Evolutionary conservation across 2,888 invertebrate genomes (phyloP), one percentile per base, ranked within the genome.

Genomic region (Erebia epiphron): DNA sequence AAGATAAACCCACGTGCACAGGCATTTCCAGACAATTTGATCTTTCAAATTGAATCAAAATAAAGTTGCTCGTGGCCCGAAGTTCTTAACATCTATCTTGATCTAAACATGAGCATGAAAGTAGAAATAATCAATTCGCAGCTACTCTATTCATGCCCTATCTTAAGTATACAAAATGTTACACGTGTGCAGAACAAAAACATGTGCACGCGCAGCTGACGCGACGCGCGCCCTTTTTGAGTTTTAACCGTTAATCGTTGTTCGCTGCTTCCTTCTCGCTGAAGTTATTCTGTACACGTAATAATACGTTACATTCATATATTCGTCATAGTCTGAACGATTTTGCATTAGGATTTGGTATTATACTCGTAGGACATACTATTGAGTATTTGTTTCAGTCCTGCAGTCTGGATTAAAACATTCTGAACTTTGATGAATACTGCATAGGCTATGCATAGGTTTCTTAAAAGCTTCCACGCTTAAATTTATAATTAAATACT

Each of bases 151-250:
- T 35, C 62, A 49, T 57, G 41, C 56, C 57, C 35, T 60, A 68
- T 68, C 67, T 54, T 46, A 26, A 58, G 50, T 26, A 8, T 52
- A 43, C 52, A 60, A 41, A 16, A 26, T 54, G 35, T 35, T 52
- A 58, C 18, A 60, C 67, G 67, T 63, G 68, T 68, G 63, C 63
- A 18, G 26, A 16, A 16, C 50, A 56, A 54, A 68, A 41, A 71
- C 68, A 68, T 60, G 56, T 50, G 70, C 56, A 64, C 63, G 41
- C 26, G 62, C 67, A 64, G 60, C 58, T 54, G 58, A 52, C 52
- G 52, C 62, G 54, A n/a, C 50, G 16, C 50, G 58, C 43, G 58
- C 63, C 63, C 62, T 52, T 52, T 66, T 71, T 4, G 52, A 71
- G 26, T 63, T 56, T 66, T 64, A 52, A 64, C 58, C 43, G 60